Percentiles rank a stretch among this genome's conserved stretches.
Evolutionary conservation across 2,888 invertebrate species (phyloP).

Genomic region (Rhyacophila evoluta): DNA sequence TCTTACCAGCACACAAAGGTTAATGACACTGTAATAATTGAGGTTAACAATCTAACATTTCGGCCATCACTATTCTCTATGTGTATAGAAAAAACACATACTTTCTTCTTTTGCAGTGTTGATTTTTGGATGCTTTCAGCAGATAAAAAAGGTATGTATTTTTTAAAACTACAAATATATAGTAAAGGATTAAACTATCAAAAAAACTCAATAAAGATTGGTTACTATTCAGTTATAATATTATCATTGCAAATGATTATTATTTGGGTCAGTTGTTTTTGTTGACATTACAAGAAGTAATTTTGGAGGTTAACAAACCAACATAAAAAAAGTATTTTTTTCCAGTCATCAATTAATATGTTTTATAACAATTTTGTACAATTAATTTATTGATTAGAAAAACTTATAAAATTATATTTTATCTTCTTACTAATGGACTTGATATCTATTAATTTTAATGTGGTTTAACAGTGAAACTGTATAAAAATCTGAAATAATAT

Average conservation of each 20-base stretch:
- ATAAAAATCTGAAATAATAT: too few relatives aligned
- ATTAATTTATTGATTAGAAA: too few relatives aligned
- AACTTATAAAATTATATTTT: too few relatives aligned
- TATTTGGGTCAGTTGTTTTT: conserved; percentile 39
- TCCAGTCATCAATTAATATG: too few relatives aligned
- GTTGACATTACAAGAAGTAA: background rate
- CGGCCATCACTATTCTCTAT: conserved; percentile 15
- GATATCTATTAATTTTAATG: too few relatives aligned
- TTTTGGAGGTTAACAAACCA: background rate
- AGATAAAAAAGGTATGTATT: background rate
- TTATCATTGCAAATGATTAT: conserved; percentile 16
- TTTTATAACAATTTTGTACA: too few relatives aligned
- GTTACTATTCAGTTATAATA: background rate
- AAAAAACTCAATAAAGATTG: background rate
- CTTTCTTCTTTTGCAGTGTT: conserved; percentile 3
- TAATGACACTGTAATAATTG: conserved; percentile 44
- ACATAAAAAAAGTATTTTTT: background rate
- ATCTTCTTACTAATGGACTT: too few relatives aligned
- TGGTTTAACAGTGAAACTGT: too few relatives aligned
- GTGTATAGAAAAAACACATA: background rate
- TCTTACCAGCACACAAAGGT: conserved; percentile 33
- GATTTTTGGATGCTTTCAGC: background rate
- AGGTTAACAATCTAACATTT: conserved; percentile 38
- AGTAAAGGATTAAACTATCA: background rate
- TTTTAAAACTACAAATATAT: background rate